Evolutionary conservation across 2,888 invertebrate genomes (phyloP).

Genomic region (Pecten maximus): DNA sequence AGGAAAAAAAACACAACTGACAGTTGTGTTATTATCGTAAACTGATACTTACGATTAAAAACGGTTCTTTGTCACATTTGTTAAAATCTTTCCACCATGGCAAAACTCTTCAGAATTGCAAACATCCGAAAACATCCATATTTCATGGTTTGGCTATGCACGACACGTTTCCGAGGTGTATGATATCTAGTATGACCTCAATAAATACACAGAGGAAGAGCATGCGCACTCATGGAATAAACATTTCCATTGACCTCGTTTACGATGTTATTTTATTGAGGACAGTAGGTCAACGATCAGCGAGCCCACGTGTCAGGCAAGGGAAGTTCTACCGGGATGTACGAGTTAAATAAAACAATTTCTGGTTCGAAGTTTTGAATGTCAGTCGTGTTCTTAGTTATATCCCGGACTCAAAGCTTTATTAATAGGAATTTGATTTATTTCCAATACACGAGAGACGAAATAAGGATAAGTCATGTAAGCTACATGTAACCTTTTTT

Average conservation of each 20-base stretch:
- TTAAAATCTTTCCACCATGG: background rate
- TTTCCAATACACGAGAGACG: too few relatives aligned
- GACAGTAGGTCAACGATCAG: background rate
- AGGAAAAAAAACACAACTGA: background rate
- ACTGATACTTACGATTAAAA: background rate
- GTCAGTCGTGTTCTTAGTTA: too few relatives aligned
- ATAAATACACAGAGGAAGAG: background rate
- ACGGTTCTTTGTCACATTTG: background rate
- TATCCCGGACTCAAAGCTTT: too few relatives aligned
- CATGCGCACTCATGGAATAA: conserved; percentile 13
- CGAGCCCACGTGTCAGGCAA: background rate
- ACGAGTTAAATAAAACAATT: too few relatives aligned
- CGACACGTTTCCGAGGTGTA: conserved; percentile 6
- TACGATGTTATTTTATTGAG: background rate
- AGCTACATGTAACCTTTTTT: too few relatives aligned
- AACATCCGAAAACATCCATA: background rate
- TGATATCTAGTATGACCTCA: background rate
- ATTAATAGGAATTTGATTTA: too few relatives aligned
- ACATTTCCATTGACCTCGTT: conserved; percentile 1
- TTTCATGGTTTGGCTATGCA: background rate
- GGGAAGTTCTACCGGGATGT: too few relatives aligned
- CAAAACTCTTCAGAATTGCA: background rate
- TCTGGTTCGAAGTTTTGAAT: too few relatives aligned
- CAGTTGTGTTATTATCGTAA: background rate
- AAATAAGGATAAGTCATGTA: too few relatives aligned